Evolutionary conservation across 2,888 invertebrate species (phyloP).

Genomic region (Cheilosia vulpina): DNA sequence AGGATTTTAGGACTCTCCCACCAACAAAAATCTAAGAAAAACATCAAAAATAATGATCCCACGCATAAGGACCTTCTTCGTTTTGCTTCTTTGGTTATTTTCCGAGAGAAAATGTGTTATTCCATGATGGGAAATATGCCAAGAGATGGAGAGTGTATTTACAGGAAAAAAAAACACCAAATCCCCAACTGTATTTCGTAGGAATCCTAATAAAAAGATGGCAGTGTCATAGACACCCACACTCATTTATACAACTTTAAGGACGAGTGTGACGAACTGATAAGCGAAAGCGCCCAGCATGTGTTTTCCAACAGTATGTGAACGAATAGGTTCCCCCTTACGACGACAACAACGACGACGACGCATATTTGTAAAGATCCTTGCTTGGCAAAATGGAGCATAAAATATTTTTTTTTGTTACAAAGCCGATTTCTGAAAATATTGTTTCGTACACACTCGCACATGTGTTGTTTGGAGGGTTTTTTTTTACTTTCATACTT

Average conservation of each 20-base stretch:
- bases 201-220: constrained; percentile 64
- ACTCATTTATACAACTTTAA: constrained; percentile 44
- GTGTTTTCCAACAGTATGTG: constrained; percentile 81
- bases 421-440: constrained; percentile 83
- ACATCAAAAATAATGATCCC: constrained; percentile 74
- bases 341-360: constrained; percentile 5
- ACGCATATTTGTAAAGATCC: constrained; percentile 39
- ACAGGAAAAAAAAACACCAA: constrained; percentile 46
- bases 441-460: constrained; percentile 79
- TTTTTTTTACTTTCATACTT: constrained; percentile 24
- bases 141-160: constrained; percentile 69
- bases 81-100: constrained; percentile 56
- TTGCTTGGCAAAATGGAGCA: constrained; percentile 47
- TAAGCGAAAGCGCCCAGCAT: constrained; percentile 80
- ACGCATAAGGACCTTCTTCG: constrained; percentile 67
- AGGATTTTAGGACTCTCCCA: constrained; percentile 52
- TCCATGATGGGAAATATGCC: constrained; percentile 74
- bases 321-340: constrained; percentile 67
- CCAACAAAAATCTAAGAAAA: constrained; percentile 52
- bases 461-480: constrained; percentile 65
- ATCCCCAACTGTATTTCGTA: constrained; percentile 23
- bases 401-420: constrained; percentile 62
- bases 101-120: constrained; percentile 70
- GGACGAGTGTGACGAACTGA: constrained; percentile 74
- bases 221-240: constrained; percentile 35